Conservation (phyloP, 2,113 vertebrate genomes). For the Narcine bancroftii region DNA sequence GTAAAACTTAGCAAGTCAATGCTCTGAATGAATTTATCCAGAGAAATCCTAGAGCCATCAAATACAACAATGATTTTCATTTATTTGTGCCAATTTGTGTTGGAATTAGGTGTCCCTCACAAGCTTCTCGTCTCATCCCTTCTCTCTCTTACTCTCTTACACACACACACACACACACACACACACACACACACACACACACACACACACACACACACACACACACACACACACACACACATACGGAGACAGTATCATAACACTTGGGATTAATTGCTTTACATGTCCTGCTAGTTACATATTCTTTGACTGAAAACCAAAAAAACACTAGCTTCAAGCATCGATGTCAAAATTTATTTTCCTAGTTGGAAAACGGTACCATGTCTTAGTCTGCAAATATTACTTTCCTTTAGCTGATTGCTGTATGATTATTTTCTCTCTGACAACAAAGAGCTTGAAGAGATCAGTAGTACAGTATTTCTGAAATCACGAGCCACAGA, state of each 20-base stretch:
- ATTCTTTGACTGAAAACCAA: neutral
- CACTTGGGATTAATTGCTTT: neutral
- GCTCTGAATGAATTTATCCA: neutral
- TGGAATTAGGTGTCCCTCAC: neutral
- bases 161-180: no score
- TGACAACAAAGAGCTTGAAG: neutral
- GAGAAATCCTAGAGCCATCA: neutral
- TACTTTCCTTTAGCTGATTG: neutral
- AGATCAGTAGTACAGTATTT: constrained; percentile 7
- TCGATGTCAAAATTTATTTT: neutral
- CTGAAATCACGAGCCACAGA: neutral
- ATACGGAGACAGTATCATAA: neutral
- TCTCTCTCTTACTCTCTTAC: no score
- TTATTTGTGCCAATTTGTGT: neutral
- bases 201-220: no score
- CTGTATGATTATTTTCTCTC: neutral
- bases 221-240: no score
- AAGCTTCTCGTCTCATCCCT: neutral
- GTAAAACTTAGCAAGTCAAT: neutral
- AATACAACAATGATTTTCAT: neutral
- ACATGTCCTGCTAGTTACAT: neutral
- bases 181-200: no score
- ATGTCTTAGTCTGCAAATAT: neutral
- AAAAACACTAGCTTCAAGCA: neutral
- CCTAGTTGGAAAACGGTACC: neutral